These are phyloP conservation scores for Troilus luridus DNA, from an alignment of 2,888 invertebrate genomes.

Conservation along the genomic window DNA sequence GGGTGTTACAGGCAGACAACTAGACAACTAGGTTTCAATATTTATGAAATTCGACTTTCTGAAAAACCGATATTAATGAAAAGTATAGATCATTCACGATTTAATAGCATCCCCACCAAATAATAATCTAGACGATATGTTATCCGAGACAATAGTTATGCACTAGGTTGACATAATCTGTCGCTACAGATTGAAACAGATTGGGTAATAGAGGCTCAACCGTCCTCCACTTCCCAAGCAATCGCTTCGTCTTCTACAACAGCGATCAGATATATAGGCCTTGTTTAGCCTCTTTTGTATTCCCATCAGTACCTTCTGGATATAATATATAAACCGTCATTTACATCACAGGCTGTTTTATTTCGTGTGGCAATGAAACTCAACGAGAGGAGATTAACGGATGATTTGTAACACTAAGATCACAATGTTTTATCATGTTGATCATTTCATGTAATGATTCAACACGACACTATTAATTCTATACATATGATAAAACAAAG, in stretches of 20 bases:
- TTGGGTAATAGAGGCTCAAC: slow-evolving; percentile 2
- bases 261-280: neutral
- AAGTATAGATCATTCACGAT: no score
- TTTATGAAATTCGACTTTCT: no score
- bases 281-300: neutral
- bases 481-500: no score
- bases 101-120: no score
- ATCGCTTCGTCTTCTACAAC: neutral
- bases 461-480: no score
- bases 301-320: neutral
- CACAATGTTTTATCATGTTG: neutral
- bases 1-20: no score
- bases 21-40: no score
- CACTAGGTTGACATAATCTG: neutral
- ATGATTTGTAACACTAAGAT: neutral
- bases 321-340: neutral
- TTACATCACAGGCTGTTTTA: neutral
- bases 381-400: neutral
- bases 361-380: neutral
- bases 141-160: neutral
- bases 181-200: slow-evolving; percentile 22
- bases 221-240: neutral
- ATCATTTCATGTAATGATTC: neutral
- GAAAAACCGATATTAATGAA: no score
- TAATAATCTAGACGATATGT: neutral